phyloP scores from a whole-genome alignment of 2,113 vertebrate species.

The Ceyx cyanopectus region DNA sequence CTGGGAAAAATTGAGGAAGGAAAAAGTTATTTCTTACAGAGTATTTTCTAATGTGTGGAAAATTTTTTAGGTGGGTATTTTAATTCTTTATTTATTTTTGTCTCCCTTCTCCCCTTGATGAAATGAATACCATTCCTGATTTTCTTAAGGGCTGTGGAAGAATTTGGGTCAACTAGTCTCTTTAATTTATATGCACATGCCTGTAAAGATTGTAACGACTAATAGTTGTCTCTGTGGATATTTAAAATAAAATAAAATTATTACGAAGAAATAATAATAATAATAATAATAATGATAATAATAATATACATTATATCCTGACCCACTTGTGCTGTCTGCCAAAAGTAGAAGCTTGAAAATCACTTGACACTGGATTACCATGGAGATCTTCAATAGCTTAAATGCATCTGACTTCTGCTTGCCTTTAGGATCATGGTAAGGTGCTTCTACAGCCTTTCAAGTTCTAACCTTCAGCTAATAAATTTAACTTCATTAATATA shows the following conservation, averaged over 20 bases:
- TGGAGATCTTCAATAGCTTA: background rate
- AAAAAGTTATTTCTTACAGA: background rate
- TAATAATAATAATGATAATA: too few relatives aligned
- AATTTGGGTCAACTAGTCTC: background rate
- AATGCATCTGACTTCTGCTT: background rate
- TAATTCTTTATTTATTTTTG: too few relatives aligned
- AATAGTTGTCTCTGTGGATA: background rate
- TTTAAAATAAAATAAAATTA: background rate
- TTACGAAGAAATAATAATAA: too few relatives aligned
- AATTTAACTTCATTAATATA: background rate
- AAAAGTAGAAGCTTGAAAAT: background rate
- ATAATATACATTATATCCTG: too few relatives aligned
- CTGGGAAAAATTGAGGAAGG: background rate
- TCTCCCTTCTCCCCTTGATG: fast-evolving
- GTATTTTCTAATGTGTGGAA: background rate
- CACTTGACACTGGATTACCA: background rate
- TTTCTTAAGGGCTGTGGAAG: background rate
- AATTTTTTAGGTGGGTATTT: background rate
- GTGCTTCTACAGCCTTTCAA: background rate
- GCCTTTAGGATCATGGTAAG: background rate
- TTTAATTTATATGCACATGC: background rate
- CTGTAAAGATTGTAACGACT: background rate
- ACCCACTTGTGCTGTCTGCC: background rate
- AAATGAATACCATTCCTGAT: background rate
- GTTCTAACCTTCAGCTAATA: background rate